A percentile compares a stretch with the other conserved stretches of the same genome.
Evolutionary conservation across 2,888 invertebrate genomes (phyloP).

Genomic region (Mimachlamys varia): DNA sequence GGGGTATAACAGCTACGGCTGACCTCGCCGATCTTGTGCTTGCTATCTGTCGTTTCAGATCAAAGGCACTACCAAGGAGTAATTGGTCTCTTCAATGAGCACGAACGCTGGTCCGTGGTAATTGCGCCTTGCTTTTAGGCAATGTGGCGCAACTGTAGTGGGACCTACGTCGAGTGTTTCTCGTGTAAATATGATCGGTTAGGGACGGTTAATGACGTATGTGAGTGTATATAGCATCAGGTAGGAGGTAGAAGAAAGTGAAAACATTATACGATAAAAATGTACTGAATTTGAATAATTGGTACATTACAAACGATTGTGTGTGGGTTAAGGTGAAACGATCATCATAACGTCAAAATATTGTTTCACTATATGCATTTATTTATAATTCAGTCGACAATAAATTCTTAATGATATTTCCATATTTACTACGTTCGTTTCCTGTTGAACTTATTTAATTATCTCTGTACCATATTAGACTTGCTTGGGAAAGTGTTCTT

Average conservation of each 20-base stretch:
- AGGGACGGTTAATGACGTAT: neutral
- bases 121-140: constrained; percentile 19
- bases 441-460: too few relatives aligned
- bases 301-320: too few relatives aligned
- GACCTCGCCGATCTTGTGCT: constrained; percentile 9
- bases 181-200: neutral
- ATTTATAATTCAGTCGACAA: too few relatives aligned
- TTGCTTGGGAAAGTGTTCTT: too few relatives aligned
- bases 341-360: too few relatives aligned
- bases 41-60: constrained; percentile 36
- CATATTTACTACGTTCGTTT: too few relatives aligned
- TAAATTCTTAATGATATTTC: too few relatives aligned
- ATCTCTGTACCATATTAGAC: too few relatives aligned
- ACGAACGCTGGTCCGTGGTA: constrained; percentile 23
- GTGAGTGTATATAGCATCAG: neutral
- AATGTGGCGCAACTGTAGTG: constrained; percentile 29
- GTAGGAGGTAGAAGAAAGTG: neutral
- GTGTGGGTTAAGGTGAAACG: too few relatives aligned
- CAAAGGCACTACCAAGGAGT: neutral
- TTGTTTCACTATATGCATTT: too few relatives aligned
- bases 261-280: neutral
- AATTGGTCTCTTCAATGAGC: constrained; percentile 29
- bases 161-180: constrained; percentile 14
- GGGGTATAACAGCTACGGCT: neutral
- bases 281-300: neutral